phyloP scores from a whole-genome alignment of 2,113 vertebrate genomes.

The Terrapene triunguis region DNA sequence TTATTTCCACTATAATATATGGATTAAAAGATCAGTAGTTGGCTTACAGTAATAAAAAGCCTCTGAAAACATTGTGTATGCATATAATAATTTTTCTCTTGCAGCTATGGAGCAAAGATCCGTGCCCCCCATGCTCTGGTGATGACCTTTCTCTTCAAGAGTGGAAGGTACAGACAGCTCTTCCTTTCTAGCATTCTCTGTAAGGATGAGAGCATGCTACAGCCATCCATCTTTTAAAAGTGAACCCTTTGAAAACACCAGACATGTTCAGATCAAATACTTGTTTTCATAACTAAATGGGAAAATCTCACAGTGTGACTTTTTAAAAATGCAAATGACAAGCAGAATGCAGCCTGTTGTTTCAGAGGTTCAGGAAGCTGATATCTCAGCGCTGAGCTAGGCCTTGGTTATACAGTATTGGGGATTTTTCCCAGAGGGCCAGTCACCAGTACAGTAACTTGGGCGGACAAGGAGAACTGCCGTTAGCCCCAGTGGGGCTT shows the following conservation, averaged over 20 bases:
- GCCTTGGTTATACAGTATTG: background rate
- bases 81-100: background rate
- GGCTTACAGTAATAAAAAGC: background rate
- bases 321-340: rapidly evolving
- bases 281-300: background rate
- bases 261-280: rapidly evolving
- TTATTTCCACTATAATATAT: background rate
- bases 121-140: conserved; percentile 95
- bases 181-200: background rate
- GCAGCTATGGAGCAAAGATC: conserved; percentile 95
- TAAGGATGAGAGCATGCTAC: rapidly evolving
- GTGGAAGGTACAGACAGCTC: conserved; percentile 85
- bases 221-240: background rate
- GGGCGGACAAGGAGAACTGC: background rate
- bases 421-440: background rate
- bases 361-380: background rate
- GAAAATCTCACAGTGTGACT: background rate
- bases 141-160: conserved; percentile 98
- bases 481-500: background rate
- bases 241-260: rapidly evolving
- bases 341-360: background rate
- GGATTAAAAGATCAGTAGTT: background rate
- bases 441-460: rapidly evolving
- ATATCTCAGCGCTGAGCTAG: background rate
- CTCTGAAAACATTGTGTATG: background rate